Conservation (phyloP, 2,113 vertebrate species). For the Silurus asotus region DNA sequence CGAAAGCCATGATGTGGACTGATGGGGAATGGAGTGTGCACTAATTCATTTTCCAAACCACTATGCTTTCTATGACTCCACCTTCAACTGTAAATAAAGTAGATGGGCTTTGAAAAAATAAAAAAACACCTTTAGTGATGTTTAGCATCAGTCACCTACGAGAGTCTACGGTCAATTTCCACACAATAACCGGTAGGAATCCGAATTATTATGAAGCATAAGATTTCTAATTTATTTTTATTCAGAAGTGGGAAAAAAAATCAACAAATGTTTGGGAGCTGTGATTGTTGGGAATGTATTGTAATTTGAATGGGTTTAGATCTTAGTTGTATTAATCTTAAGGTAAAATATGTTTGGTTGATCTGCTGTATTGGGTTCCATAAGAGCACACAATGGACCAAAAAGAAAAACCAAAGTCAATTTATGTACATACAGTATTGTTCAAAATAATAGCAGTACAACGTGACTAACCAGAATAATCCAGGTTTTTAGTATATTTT, state of each 20-base stretch:
- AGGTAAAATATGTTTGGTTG: not conserved
- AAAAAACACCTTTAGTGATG: not conserved
- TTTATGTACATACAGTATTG: not conserved
- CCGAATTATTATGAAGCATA: not conserved
- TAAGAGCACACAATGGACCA: not conserved
- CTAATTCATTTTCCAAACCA: not conserved
- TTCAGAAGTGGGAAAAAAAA: not conserved
- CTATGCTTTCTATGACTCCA: not conserved
- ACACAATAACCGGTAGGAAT: not conserved
- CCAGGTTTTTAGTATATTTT: no score
- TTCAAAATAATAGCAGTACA: no score
- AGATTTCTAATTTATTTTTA: not conserved
- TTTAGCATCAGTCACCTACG: not conserved
- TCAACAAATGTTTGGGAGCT: not conserved
- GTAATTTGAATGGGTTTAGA: not conserved
- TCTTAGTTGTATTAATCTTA: not conserved
- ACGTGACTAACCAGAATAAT: no score
- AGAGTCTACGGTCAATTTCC: not conserved
- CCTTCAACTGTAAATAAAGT: not conserved
- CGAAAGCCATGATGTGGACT: not conserved
- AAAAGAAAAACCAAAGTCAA: not conserved
- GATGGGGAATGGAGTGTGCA: no score
- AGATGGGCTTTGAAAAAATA: not conserved
- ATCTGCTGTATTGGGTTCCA: not conserved
- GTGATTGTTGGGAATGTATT: not conserved